phyloP scores from a whole-genome alignment of 2,888 invertebrate genomes.

The Neoscelio sp. region DNA sequence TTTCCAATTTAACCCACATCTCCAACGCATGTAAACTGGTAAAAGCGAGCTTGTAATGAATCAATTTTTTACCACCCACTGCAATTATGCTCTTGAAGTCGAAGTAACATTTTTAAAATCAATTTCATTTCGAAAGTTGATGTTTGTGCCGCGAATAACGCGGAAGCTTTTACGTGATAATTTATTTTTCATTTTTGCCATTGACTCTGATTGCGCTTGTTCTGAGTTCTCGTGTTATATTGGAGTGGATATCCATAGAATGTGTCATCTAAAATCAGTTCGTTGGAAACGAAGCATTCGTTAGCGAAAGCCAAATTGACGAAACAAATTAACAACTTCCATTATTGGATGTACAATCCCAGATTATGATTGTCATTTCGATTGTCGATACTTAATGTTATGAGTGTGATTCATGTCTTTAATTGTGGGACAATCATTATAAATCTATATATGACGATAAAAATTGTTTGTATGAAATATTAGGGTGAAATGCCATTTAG shows the following conservation, averaged over 20 bases:
- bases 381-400: conserved; percentile 39
- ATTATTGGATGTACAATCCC: conserved; percentile 26
- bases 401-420: conserved; percentile 35
- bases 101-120: conserved; percentile 13
- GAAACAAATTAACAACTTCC: conserved; percentile 40
- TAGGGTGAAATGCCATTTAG: too few species aligned
- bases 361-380: conserved; percentile 19
- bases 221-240: background rate
- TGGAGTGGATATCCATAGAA: conserved; percentile 3
- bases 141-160: too few species aligned
- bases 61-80: conserved; percentile 4
- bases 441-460: too few species aligned
- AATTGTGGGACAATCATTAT: too few species aligned
- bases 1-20: too few species aligned
- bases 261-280: conserved; percentile 33
- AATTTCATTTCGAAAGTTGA: conserved; percentile 15
- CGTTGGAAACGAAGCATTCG: conserved; percentile 17
- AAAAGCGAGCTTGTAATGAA: conserved; percentile 10
- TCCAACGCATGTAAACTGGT: conserved; percentile 21
- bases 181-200: conserved; percentile 30
- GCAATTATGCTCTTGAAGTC: conserved; percentile 23
- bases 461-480: too few species aligned
- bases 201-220: conserved; percentile 6
- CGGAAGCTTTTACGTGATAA: conserved; percentile 1
- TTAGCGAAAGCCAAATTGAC: conserved; percentile 27